A percentile compares a stretch with the other conserved stretches of the same genome.
Evolutionary conservation across 2,888 invertebrate genomes (phyloP).

Genomic region (Rhingia rostrata): DNA sequence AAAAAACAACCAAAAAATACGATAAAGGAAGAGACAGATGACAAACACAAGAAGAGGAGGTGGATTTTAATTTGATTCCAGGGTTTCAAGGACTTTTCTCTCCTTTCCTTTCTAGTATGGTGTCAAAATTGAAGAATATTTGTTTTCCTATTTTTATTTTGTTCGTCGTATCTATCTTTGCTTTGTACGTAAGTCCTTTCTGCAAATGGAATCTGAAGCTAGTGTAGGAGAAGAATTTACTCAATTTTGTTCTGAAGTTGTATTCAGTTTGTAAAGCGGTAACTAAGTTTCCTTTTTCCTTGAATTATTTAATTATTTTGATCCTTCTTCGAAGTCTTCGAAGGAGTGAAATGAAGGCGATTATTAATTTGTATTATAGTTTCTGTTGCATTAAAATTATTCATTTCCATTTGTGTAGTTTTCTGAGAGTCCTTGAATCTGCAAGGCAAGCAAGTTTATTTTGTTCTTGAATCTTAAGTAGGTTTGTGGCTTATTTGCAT

Average conservation of each 20-base stretch:
- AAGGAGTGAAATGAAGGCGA: no score
- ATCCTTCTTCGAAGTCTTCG: no score
- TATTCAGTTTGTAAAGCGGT: conserved; percentile 53
- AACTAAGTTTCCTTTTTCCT: no score
- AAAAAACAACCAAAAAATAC: conserved; percentile 4
- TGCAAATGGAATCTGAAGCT: background rate
- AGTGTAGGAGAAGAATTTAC: conserved; percentile 23
- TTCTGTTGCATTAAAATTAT: no score
- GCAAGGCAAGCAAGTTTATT: no score
- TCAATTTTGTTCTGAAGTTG: conserved; percentile 59
- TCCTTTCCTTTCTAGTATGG: conserved; percentile 1
- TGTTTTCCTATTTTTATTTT: background rate
- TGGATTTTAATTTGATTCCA: conserved; percentile 60
- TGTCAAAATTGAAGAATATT: background rate
- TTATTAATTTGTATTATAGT: no score
- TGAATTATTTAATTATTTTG: no score
- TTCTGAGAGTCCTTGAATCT: no score
- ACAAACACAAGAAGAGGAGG: conserved; percentile 9
- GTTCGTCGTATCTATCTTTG: background rate
- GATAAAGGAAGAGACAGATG: conserved; percentile 8
- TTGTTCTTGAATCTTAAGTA: no score
- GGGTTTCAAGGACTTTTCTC: conserved; percentile 51
- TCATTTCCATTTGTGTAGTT: no score
- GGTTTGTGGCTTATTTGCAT: no score
- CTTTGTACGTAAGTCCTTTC: conserved; percentile 1